Conservation (phyloP, 2,888 invertebrate genomes). For the Lathronympha strigana region DNA sequence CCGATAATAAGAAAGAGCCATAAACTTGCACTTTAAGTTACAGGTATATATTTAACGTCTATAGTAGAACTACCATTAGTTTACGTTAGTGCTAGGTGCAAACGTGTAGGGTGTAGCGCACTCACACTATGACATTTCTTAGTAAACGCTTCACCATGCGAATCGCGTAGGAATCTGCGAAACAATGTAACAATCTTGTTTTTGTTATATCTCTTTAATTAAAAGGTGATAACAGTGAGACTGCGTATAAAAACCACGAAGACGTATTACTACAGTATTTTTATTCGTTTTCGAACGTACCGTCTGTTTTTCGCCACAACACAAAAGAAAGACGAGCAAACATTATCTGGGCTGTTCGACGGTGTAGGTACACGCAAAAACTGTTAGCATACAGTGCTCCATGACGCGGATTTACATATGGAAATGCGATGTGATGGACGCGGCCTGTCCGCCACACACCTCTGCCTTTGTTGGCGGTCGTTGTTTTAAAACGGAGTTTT, state of each 20-base stretch:
- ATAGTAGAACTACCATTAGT: conserved; percentile 21
- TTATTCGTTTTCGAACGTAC: conserved; percentile 15
- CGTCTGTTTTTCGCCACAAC: conserved; percentile 10
- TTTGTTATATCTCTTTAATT: conserved; percentile 14
- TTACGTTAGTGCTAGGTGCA: conserved; percentile 14
- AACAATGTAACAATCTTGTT: conserved; percentile 8
- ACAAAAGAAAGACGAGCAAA: conserved; percentile 26
- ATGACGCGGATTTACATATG: conserved; percentile 74
- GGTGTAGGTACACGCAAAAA: conserved; percentile 65
- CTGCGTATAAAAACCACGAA: background rate
- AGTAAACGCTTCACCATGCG: conserved; percentile 23
- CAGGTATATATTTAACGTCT: conserved; percentile 18
- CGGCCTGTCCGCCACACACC: conserved; percentile 56
- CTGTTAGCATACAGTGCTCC: conserved; percentile 60
- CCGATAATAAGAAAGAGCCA: conserved; percentile 37
- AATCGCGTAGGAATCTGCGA: conserved; percentile 16
- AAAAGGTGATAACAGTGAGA: background rate
- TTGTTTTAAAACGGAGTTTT: conserved; percentile 42
- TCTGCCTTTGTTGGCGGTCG: conserved; percentile 59
- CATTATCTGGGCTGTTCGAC: conserved; percentile 29
- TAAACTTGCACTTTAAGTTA: conserved; percentile 25
- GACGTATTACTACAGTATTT: background rate
- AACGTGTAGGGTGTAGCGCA: conserved; percentile 11
- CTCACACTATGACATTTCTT: conserved; percentile 20
- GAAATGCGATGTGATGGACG: conserved; percentile 64